These are phyloP conservation scores for Anguilla obscura DNA, from an alignment of 2,797 vertebrate species.

Conservation along the genomic window DNA sequence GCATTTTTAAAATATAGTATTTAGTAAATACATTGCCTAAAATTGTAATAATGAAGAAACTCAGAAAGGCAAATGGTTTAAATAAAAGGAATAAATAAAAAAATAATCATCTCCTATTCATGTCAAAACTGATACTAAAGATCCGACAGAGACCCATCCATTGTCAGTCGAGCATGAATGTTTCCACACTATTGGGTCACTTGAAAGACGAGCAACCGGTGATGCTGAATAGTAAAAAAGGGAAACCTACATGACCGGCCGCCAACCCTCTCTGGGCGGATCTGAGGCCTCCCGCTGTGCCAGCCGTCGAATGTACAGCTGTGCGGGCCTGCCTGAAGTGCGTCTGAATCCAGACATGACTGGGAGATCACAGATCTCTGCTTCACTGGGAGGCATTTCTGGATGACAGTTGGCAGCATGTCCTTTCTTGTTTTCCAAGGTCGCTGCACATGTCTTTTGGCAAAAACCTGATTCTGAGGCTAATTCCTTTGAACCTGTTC, in stretches of 20 bases:
- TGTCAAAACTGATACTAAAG: not conserved
- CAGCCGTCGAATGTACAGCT: conserved; percentile 58
- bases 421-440: not conserved
- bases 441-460: not conserved
- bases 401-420: not conserved
- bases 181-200: conserved; percentile 38
- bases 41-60: not conserved
- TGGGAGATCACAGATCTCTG: not conserved
- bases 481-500: not conserved
- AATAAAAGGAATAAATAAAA: not conserved
- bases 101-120: not conserved
- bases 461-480: not conserved
- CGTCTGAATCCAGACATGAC: conserved; percentile 33
- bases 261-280: conserved; percentile 57
- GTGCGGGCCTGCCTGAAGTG: conserved; percentile 62
- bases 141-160: not conserved
- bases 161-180: conserved; percentile 19
- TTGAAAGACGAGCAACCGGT: conserved; percentile 41
- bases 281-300: conserved; percentile 58
- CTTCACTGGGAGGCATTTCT: not conserved
- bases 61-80: not conserved
- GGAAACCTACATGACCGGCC: conserved; percentile 49
- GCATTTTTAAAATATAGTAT: not conserved
- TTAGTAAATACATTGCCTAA: not conserved
- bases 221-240: conserved; percentile 47